phyloP scores from a whole-genome alignment of 1,140 invertebrate genomes.

The Tribolium madens region DNA sequence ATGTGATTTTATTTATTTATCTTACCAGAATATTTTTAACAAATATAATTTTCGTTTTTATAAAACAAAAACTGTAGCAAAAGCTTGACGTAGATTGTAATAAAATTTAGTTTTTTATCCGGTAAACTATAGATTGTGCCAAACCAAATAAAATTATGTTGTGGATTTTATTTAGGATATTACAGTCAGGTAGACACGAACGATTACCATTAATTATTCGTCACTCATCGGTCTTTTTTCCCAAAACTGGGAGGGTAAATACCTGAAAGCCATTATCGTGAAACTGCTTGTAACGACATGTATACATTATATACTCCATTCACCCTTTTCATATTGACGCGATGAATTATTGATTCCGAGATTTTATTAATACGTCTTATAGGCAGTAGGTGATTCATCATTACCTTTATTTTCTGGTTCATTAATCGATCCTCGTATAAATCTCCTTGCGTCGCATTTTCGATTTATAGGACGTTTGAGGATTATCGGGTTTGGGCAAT shows the following conservation, averaged over 20 bases:
- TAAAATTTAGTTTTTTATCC: no score
- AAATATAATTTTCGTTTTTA: no score
- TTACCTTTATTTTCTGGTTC: neutral
- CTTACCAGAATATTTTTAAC: no score
- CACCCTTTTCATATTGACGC: neutral
- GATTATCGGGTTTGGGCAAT: constrained; percentile 6
- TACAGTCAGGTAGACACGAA: no score
- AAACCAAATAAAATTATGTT: no score
- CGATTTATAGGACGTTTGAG: neutral
- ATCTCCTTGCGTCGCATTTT: neutral
- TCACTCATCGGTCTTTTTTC: neutral
- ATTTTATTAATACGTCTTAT: neutral
- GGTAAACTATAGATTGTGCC: no score
- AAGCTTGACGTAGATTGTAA: no score
- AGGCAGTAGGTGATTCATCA: neutral
- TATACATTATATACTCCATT: neutral
- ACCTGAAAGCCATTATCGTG: neutral
- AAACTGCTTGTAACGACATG: neutral
- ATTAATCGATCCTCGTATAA: neutral
- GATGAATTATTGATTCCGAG: neutral
- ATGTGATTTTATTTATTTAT: no score
- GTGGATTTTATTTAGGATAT: no score
- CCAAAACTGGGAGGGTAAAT: neutral
- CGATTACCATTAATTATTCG: constrained; percentile 9
- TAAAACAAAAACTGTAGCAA: no score